Evolutionary conservation across 2,888 invertebrate genomes (phyloP), one percentile per base, ranked within the genome.

Genomic region (Zaprionus bogoriensis): DNA sequence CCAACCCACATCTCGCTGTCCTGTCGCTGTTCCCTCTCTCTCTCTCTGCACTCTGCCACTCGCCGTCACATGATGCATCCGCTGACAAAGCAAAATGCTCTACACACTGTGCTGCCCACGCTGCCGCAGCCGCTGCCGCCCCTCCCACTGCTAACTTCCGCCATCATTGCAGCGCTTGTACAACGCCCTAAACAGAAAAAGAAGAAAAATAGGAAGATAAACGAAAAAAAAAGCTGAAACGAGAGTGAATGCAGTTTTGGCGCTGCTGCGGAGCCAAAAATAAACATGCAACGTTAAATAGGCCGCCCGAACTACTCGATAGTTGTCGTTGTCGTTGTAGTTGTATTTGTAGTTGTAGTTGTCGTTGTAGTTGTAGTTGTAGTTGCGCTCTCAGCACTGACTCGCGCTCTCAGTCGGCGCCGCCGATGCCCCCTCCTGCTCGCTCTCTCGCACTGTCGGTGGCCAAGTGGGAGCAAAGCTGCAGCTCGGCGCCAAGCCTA

Each of bases 51-150:
- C 57, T 42, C n/a, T 66, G 59, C 44, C 55, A 67, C 30, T 61
- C 64, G 45, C 78, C 73, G 73, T 78, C 87, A 80, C 87, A 86
- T 83, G 87, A 85, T 77, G 83, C 84, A 78, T 84, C 83, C 80
- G 77, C 86, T 82, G 71, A 72, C 77, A 65, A 53, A 25, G 67
- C 77, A 60, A 64, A 58, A 36, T 42, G 38, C 39, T 32, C 22
- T 36, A 51, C n/a, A 17, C 44, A 17, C 50, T 27, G 50, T 23
- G 4, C 17, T 20, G 2, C 36, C n/a, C n/a, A n/a, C n/a, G 4
- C 53, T 2, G 3, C 27, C n/a, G n/a, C n/a, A n/a, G n/a, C n/a
- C 39, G 22, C 39, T 6, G 14, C 12, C 20, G 5, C 20, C 41
- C 20, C 52, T 23, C 47, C 50, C 47, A 38, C 27, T 45, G 51